A percentile compares a stretch with the other conserved stretches of the same genome.
Conservation (phyloP, 2,797 vertebrate species). For the Aplochiton taeniatus region DNA sequence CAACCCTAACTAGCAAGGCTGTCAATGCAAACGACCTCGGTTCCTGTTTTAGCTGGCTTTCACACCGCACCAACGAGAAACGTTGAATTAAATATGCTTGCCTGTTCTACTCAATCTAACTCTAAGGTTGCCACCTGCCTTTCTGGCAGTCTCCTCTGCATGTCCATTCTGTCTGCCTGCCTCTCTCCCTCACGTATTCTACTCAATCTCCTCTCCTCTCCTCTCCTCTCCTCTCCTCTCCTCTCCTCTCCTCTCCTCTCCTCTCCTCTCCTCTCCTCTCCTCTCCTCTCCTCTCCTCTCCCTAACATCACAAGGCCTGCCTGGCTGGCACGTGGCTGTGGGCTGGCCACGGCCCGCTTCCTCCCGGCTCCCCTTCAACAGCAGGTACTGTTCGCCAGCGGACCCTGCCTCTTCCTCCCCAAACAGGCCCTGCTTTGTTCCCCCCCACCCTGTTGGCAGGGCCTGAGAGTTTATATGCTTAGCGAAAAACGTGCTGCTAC, state of each 20-base stretch:
- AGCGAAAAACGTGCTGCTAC: constrained; percentile 44
- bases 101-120: too few species aligned
- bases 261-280: not conserved
- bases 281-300: not conserved
- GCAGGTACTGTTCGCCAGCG: constrained; percentile 76
- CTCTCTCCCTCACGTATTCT: too few species aligned
- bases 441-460: constrained; percentile 41
- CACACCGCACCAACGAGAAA: too few species aligned
- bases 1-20: too few species aligned
- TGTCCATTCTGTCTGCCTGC: not conserved
- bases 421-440: constrained; percentile 4
- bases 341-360: constrained; percentile 71
- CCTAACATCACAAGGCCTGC: constrained; percentile 57
- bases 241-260: not conserved
- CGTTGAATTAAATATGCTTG: too few species aligned
- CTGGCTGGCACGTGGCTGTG: constrained; percentile 54
- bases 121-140: too few species aligned
- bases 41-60: too few species aligned
- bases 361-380: constrained; percentile 74
- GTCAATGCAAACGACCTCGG: too few species aligned
- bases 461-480: constrained; percentile 63
- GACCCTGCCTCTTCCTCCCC: constrained; percentile 73
- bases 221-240: not conserved
- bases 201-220: not conserved
- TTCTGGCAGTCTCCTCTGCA: too few species aligned